Base-by-base conservation (phyloP, 2,888 invertebrate species). In the Opisthograptis luteolata region DNA sequence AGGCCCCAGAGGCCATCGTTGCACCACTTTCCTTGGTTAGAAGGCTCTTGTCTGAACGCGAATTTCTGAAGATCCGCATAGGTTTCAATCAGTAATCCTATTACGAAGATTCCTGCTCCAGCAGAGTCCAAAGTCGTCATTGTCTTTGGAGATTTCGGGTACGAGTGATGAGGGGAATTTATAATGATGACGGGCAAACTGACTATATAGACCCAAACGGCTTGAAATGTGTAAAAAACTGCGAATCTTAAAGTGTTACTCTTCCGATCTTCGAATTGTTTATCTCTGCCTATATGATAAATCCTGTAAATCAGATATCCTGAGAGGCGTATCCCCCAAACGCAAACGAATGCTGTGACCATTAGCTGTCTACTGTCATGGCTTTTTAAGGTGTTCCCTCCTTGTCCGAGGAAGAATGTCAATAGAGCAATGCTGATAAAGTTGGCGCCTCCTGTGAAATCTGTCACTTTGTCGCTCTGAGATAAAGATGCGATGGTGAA, bases 41-140 rank as follows among this genome's bases (percentile, higher is more conserved):
- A 92, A 0, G 97, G 96, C 80, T 98, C 96, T 73, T 96, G 96
- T 57, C 96, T 93, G 78, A 98, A 98, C 0, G 95, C 94, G 68
- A 97, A 97, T 78, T 98, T 98, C 73, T 98, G 98, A 37, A 97
- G 87, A 87, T 98, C 98, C 0, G 98, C 97, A 65, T 97, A 95
- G 0, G 97, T 96, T 89, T 98, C 98, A 10, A 95, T 95, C 34
- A 97, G 75, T 34, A 98, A 87, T 4, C 98, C 98, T 31, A 95
- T 92, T n/a, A 96, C 92, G 73, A 97, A 98, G 62, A 97, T 91
- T 1, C 95, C 94, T 0, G 96, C 95, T 1, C 98, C 98, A 2
- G 96, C 94, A 1, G 97, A 96, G 78, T 98, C 98, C 52, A 96
- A 86, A 0, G 95, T 95, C 1, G 96, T 96, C 96, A 96, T 96